These are phyloP conservation scores for Thamnaconus septentrionalis DNA, from an alignment of 2,113 vertebrate species.

Conservation along the genomic window DNA sequence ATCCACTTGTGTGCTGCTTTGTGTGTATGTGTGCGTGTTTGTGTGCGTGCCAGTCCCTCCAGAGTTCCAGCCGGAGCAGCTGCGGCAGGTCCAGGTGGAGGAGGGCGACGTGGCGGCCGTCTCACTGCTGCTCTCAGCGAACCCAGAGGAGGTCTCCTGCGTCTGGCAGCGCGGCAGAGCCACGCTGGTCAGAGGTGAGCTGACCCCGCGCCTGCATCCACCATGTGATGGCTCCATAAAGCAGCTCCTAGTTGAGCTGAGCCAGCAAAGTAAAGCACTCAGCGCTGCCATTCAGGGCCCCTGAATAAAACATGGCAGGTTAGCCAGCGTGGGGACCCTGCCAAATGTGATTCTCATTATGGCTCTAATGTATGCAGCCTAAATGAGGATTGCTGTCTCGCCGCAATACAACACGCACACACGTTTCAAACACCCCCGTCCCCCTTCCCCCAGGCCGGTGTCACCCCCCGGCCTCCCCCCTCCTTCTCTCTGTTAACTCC, in stretches of 20 bases:
- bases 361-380: slow-evolving; percentile 76
- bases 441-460: slow-evolving; percentile 57
- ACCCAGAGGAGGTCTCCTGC: slow-evolving; percentile 74
- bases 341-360: slow-evolving; percentile 78
- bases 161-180: slow-evolving; percentile 69
- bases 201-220: background rate
- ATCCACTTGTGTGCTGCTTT: no score
- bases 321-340: slow-evolving; percentile 68
- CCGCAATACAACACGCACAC: slow-evolving; percentile 70
- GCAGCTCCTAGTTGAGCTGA: slow-evolving; percentile 69
- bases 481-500: slow-evolving; percentile 34
- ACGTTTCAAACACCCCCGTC: slow-evolving; percentile 61
- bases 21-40: slow-evolving; percentile 28
- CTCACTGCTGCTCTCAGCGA: slow-evolving; percentile 73
- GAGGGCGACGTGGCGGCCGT: slow-evolving; percentile 71
- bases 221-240: slow-evolving; percentile 69
- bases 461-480: slow-evolving; percentile 48
- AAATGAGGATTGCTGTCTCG: slow-evolving; percentile 76
- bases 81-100: slow-evolving; percentile 60
- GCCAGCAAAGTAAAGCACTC: slow-evolving; percentile 69
- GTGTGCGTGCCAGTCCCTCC: slow-evolving; percentile 68
- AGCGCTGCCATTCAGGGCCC: slow-evolving; percentile 67
- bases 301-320: slow-evolving; percentile 77
- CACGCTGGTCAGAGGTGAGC: slow-evolving; percentile 75
- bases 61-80: slow-evolving; percentile 76